Evolutionary conservation across 2,113 vertebrate species (phyloP).

Genomic region (Psammodynastes pulverulentus): DNA sequence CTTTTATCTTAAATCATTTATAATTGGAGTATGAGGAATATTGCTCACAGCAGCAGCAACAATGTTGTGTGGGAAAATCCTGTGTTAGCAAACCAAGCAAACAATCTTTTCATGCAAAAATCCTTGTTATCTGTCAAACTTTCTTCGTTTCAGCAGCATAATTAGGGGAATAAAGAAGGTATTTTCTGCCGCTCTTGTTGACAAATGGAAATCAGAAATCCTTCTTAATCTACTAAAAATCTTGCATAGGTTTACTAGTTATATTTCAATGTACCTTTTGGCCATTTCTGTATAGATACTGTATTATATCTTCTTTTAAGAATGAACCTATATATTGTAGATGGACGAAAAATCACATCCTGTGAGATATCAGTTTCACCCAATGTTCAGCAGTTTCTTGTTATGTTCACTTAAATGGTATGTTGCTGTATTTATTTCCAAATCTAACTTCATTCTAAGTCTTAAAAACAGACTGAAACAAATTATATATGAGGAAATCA

Average conservation of each 20-base stretch:
- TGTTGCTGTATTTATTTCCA: background rate
- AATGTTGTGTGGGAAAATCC: background rate
- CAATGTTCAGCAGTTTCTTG: background rate
- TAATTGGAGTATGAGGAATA: background rate
- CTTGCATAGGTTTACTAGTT: background rate
- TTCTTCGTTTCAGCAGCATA: background rate
- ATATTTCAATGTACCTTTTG: background rate
- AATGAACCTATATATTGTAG: background rate
- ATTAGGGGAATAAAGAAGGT: background rate
- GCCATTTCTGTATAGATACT: background rate
- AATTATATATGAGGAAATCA: conserved; percentile 26
- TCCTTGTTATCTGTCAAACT: background rate
- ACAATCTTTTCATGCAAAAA: background rate
- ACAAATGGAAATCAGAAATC: background rate
- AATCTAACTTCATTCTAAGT: background rate
- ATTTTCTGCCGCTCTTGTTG: background rate
- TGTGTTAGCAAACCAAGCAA: background rate
- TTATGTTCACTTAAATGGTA: background rate
- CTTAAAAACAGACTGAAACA: conserved; percentile 10
- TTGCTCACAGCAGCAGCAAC: background rate
- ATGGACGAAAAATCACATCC: background rate
- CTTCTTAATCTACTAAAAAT: background rate
- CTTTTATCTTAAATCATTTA: background rate
- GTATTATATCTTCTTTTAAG: background rate
- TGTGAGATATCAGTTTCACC: background rate